Evolutionary conservation across 2,113 vertebrate species (phyloP).

Genomic region (Syngnathus scovelli): DNA sequence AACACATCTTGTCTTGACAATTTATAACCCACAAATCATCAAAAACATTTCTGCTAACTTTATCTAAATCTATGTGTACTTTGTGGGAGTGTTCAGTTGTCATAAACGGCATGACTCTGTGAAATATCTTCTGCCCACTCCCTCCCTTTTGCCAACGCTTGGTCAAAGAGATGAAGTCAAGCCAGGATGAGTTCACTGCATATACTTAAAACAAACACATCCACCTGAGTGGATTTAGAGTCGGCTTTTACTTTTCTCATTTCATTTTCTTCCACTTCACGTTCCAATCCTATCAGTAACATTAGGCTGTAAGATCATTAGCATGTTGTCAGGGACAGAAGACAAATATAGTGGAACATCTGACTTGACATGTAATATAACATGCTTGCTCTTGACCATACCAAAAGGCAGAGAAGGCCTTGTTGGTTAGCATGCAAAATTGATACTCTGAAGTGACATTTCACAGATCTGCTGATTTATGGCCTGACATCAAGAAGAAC

Average conservation of each 20-base stretch:
- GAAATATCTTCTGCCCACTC: conserved; percentile 10
- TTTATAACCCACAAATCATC: neutral
- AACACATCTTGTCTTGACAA: neutral
- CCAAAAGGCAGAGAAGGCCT: too few relatives aligned
- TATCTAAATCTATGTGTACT: conserved; percentile 1
- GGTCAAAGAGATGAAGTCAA: neutral
- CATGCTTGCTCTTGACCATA: too few relatives aligned
- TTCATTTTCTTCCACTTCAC: neutral
- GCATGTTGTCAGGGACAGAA: neutral
- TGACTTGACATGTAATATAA: too few relatives aligned
- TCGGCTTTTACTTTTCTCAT: neutral
- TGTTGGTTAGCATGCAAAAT: too few relatives aligned
- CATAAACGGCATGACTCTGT: conserved; percentile 16
- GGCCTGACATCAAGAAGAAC: neutral
- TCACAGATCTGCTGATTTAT: neutral
- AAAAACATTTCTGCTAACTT: neutral
- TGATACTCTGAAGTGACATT: too few relatives aligned
- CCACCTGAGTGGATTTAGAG: neutral
- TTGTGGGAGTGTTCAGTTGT: neutral
- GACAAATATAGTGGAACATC: neutral
- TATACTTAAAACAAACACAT: neutral
- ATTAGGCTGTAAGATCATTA: neutral
- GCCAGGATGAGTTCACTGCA: conserved; percentile 12
- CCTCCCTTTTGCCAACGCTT: neutral
- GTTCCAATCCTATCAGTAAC: neutral